Conservation (phyloP, 2,888 invertebrate species). For the Metellina segmentata region DNA sequence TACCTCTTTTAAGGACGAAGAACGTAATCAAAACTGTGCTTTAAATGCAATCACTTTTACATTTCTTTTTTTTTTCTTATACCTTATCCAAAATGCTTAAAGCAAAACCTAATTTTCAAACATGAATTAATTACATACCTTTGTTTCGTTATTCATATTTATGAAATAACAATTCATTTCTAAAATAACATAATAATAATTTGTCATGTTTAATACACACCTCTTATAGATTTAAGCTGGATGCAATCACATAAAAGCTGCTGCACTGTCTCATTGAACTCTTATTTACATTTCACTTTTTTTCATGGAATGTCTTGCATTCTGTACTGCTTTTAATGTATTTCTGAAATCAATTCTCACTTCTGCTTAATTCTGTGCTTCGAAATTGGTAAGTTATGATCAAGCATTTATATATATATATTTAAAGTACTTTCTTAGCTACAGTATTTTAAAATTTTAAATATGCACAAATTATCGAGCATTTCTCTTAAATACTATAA, state of each 20-base stretch:
- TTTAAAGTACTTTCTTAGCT: neutral
- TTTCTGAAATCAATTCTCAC: slow-evolving; percentile 42
- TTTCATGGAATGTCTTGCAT: neutral
- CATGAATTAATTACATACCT: too few species aligned
- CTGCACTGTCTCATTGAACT: neutral
- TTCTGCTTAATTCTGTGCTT: slow-evolving; percentile 42
- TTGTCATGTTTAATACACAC: neutral
- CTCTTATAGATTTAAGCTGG: neutral
- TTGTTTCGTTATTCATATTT: too few species aligned
- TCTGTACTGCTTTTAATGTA: slow-evolving; percentile 13
- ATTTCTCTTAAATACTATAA: neutral
- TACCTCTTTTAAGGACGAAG: too few species aligned
- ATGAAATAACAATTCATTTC: too few species aligned
- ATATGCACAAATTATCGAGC: neutral
- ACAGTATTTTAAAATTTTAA: neutral
- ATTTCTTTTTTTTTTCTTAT: neutral
- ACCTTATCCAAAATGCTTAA: neutral
- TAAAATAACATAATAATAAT: neutral
- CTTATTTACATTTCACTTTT: neutral
- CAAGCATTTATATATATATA: neutral
- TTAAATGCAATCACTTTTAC: too few species aligned
- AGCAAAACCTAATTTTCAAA: too few species aligned
- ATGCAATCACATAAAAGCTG: slow-evolving; percentile 32
- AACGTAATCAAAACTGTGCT: too few species aligned
- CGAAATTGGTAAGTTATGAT: slow-evolving; percentile 16